Evolutionary conservation across 2,113 vertebrate species (phyloP).

Genomic region (Numenius arquata): DNA sequence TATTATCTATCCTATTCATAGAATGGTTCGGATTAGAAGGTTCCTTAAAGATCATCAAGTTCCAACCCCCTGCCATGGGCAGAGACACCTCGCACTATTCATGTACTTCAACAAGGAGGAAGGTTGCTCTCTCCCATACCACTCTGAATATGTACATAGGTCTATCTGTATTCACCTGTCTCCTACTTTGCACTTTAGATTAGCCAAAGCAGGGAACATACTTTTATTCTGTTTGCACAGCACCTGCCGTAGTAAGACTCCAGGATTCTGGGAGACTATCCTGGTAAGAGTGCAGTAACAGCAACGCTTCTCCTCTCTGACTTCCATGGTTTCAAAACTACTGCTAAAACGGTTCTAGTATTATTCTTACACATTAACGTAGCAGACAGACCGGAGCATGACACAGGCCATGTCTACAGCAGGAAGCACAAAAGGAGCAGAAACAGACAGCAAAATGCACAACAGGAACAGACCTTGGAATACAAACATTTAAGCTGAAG

Average conservation of each 20-base stretch:
- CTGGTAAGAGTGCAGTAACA: not conserved
- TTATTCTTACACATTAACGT: not conserved
- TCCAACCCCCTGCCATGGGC: too few relatives aligned
- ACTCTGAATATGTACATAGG: too few relatives aligned
- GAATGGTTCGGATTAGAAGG: too few relatives aligned
- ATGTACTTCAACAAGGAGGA: not conserved
- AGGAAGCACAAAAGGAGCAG: not conserved
- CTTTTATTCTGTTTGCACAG: not conserved
- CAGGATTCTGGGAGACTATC: not conserved
- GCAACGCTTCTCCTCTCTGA: not conserved
- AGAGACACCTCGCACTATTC: not conserved
- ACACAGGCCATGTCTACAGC: not conserved
- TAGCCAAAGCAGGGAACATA: not conserved
- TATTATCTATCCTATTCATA: not conserved
- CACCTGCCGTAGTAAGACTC: not conserved
- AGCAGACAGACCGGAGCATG: accelerated
- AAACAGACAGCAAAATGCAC: not conserved
- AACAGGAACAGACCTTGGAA: not conserved
- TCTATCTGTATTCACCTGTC: not conserved
- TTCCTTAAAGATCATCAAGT: too few relatives aligned
- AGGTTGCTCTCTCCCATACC: not conserved
- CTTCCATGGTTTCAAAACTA: not conserved
- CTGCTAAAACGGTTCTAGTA: not conserved
- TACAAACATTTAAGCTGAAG: not conserved
- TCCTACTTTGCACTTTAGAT: not conserved